Percentiles rank a stretch among this genome's conserved stretches.
Conservation (phyloP, 2,888 invertebrate species). For the Operophtera brumata region DNA sequence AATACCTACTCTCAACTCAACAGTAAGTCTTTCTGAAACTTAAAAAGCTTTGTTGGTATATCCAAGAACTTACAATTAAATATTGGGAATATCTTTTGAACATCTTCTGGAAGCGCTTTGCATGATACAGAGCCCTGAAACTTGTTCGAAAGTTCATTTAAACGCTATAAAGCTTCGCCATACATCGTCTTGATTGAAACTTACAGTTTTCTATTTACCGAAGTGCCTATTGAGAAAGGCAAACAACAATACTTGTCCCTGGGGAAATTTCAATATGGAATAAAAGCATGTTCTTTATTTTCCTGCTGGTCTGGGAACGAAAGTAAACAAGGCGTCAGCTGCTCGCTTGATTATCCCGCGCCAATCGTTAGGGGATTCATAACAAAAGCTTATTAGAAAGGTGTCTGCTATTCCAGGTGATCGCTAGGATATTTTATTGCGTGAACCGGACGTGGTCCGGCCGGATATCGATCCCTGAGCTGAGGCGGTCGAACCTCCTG, state of each 20-base stretch:
- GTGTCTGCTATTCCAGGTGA: slow-evolving; percentile 83
- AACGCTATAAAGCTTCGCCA: slow-evolving; percentile 19
- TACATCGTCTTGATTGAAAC: slow-evolving; percentile 24
- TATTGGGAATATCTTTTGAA: not conserved
- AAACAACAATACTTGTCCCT: slow-evolving; percentile 9
- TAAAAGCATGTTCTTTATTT: slow-evolving; percentile 22
- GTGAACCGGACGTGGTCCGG: slow-evolving; percentile 99
- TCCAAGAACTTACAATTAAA: not conserved
- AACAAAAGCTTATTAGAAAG: not conserved
- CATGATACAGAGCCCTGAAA: slow-evolving; percentile 18
- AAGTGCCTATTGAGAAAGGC: not conserved
- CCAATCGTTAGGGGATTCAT: not conserved
- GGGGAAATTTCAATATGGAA: slow-evolving; percentile 30
- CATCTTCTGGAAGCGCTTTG: slow-evolving; percentile 2
- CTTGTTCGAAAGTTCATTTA: slow-evolving; percentile 18
- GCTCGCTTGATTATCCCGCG: not conserved
- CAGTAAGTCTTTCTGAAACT: not conserved
- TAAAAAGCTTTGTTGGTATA: not conserved
- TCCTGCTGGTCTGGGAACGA: not conserved
- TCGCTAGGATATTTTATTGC: slow-evolving; percentile 98
- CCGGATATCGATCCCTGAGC: slow-evolving; percentile 91
- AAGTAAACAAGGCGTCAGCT: slow-evolving; percentile 2
- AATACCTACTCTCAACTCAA: not conserved
- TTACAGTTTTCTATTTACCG: slow-evolving; percentile 11
- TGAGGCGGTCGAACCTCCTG: slow-evolving; percentile 94